Base-by-base conservation (phyloP, 2,113 vertebrate species). In the Chaenogobius annularis region DNA sequence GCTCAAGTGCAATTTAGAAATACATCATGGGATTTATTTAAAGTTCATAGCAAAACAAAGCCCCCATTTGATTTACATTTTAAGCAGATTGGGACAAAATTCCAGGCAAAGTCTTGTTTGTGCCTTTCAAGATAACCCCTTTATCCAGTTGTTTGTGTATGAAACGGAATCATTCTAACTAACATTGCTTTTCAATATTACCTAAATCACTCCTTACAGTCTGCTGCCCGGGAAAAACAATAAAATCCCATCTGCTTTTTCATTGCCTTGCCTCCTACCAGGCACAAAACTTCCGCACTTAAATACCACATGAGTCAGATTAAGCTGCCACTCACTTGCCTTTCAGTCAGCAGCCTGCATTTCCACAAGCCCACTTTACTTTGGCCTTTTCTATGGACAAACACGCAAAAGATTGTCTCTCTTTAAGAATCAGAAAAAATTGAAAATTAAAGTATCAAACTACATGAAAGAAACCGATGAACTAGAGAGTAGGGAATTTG, bases 251-350 rank as follows among this genome's bases (percentile, higher is more conserved):
- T 90, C 82, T 90, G 83, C 73, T 90, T 87, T 84, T 84, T 76
- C 54, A 74, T 50, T 50, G 68, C 73, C 68, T 75, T 20, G 23
- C 67, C 73, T 79, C 70, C 77, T 84, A 79, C 82, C 64, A 74
- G 64, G 80, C 73, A 70, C 83, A 74, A 86, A 75, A 84, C 84
- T 83, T 86, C 82, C 73, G 71, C 78, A 87, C 80, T 90, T 84
- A 90, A 90, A 88, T 82, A 90, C 81, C 88, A 86, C 86, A 88
- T 85, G 85, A 91, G 83, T 88, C 87, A 80, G 89, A 91, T 91
- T 90, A 91, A 70, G 77, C 81, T 76, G 80, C 82, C 79, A 80
- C 78, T 83, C 83, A 80, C 79, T 78, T 63, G 68, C 43, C 73
- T 69, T 77, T 86, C 79, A 74, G 70, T 88, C 80, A 73, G 72